Conservation (phyloP, 1,140 invertebrate genomes). For the Goniozus legneri region DNA sequence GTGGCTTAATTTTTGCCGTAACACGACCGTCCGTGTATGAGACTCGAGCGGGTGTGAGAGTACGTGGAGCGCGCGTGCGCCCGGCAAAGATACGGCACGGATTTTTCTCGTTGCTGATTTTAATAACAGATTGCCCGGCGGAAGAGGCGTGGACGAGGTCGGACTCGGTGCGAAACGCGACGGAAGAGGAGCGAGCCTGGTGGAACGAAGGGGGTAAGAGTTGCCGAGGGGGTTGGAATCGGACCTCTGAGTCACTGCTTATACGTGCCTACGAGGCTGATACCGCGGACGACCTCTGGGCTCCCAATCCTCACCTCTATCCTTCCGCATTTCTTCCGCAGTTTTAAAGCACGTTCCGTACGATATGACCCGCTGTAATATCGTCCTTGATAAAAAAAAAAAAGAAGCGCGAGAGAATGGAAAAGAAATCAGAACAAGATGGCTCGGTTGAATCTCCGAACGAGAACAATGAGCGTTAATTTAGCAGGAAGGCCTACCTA, state of each 20-base stretch:
- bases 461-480: no score
- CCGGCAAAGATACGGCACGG: slow-evolving; percentile 49
- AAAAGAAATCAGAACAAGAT: no score
- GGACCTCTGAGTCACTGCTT: slow-evolving; percentile 46
- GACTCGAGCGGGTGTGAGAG: slow-evolving; percentile 3
- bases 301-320: no score
- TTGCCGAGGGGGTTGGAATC: slow-evolving; percentile 3
- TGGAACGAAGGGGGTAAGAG: slow-evolving; percentile 4
- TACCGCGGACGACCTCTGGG: no score
- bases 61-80: slow-evolving; percentile 19
- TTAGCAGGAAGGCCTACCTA: no score
- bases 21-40: slow-evolving; percentile 47
- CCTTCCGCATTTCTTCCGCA: no score
- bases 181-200: slow-evolving; percentile 8
- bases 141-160: slow-evolving; percentile 12
- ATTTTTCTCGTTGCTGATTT: slow-evolving; percentile 56
- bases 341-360: no score
- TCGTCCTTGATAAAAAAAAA: no score
- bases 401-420: no score
- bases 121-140: slow-evolving; percentile 51
- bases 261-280: slow-evolving; percentile 51
- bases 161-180: slow-evolving; percentile 12
- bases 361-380: no score
- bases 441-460: no score
- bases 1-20: slow-evolving; percentile 52